A percentile compares a stretch with the other conserved stretches of the same genome.
These are phyloP conservation scores for Anagyrus pseudococci DNA, from an alignment of 2,888 invertebrate species.

Conservation along the genomic window DNA sequence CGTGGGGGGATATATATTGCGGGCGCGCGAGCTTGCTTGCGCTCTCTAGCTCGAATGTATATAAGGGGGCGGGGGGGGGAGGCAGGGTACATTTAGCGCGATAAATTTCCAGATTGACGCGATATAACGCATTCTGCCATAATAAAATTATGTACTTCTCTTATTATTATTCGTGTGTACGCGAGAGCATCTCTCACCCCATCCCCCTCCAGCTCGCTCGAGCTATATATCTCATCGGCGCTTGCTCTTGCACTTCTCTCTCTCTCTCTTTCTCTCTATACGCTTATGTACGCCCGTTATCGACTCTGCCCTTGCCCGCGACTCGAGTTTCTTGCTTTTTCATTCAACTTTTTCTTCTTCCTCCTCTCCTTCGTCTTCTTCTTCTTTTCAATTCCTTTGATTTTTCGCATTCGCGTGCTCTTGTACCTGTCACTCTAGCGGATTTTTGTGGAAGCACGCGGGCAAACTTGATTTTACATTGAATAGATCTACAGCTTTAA, in stretches of 20 bases:
- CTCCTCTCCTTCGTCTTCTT: no score
- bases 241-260: neutral
- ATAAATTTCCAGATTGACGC: constrained; percentile 47
- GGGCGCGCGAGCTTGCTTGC: neutral
- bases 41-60: no score
- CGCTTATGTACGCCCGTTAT: neutral
- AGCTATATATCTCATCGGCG: neutral
- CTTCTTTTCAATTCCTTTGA: no score
- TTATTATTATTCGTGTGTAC: constrained; percentile 10
- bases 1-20: constrained; percentile 31
- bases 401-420: no score
- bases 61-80: no score
- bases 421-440: no score
- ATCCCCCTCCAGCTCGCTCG: constrained; percentile 1
- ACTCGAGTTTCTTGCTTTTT: neutral
- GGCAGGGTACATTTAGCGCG: constrained; percentile 39
- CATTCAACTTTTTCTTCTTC: neutral
- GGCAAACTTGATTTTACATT: no score
- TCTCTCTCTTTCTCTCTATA: neutral
- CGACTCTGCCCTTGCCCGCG: no score
- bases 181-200: neutral
- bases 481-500: no score
- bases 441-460: no score
- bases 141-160: constrained; percentile 38
- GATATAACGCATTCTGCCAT: constrained; percentile 44